Evolutionary conservation across 2,113 vertebrate species (phyloP), one percentile per base, ranked within the genome.

Genomic region (Sinocyclocheilus grahami): DNA sequence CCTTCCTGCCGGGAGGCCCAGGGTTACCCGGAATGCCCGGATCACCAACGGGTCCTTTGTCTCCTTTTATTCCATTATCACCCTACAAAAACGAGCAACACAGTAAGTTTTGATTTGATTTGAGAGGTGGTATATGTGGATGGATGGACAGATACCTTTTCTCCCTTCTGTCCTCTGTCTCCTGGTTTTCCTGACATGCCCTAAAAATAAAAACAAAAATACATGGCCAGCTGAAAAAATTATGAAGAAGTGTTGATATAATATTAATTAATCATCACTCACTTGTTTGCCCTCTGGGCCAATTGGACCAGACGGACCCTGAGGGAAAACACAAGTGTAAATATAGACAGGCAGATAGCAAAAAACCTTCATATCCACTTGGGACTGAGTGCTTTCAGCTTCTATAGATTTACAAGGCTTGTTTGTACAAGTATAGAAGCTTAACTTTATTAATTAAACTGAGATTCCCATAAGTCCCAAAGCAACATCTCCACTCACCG

Each of bases 221-320:
- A 62, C n/a, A 67, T 9, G 14, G 13, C 71, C 33, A 85, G 10
- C 60, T 37, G 3, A 58, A 27, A 58, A 12, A 0, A 18, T 51
- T 13, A 67, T 27, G 51, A 33, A 72, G 27, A 27, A 27, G 22
- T 39, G 18, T 55, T 78, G 58, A 62, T 7, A 58, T 46, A 7
- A 78, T 22, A 27, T 16, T 1, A 63, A 30, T 60, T 30, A 53
- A 13, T 3, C 48, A 53, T 6, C 5, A 90, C 93, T 92, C 90
- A 96, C 98, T 94, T 97, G 96, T 92, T 97, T 99, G 48, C 98
- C 98, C 0, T 97, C 96, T 16, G 91, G 89, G 2, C 98, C 98
- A 6, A 90, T 84, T 51, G 97, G 97, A 91, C 98, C 98, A 10
- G 94, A 37, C 65, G 95, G 95, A 82, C 98, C 98, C 98, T 99